Conservation (phyloP, 2,797 vertebrate species). For the Sebastes steindachneri region DNA sequence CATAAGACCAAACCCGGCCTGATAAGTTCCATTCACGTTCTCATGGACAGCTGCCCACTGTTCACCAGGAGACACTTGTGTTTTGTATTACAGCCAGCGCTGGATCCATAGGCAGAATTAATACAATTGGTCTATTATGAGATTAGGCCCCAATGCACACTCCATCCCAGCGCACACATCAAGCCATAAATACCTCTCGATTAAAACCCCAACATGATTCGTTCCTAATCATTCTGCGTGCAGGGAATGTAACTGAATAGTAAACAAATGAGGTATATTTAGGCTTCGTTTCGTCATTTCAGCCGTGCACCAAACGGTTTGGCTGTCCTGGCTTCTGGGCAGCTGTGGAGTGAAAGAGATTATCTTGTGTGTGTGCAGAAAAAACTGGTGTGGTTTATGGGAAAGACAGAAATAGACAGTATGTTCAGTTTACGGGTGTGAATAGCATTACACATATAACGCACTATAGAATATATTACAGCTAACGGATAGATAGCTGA, state of each 20-base stretch:
- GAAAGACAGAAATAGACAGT: conserved; percentile 1
- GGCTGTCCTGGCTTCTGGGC: conserved; percentile 40
- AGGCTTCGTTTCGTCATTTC: conserved; percentile 50
- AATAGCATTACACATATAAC: not conserved
- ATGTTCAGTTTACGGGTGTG: not conserved
- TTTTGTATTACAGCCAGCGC: conserved; percentile 46
- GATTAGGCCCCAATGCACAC: conserved; percentile 58
- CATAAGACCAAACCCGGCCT: conserved; percentile 48
- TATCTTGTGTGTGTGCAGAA: not conserved
- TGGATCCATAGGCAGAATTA: conserved; percentile 43
- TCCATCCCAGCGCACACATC: conserved; percentile 33
- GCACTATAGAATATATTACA: conserved; percentile 21
- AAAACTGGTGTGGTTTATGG: conserved; percentile 7
- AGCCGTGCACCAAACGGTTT: conserved; percentile 15
- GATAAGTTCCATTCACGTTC: conserved; percentile 50
- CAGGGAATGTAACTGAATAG: conserved; percentile 35
- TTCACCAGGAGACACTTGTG: conserved; percentile 45
- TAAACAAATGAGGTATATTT: conserved; percentile 56
- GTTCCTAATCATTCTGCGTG: conserved; percentile 56
- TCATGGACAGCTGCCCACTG: conserved; percentile 51
- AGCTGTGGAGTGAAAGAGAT: conserved; percentile 28
- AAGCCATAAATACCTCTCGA: conserved; percentile 48
- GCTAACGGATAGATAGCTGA: conserved; percentile 42
- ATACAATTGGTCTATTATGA: conserved; percentile 60
- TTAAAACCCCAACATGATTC: conserved; percentile 53